Base-by-base conservation (phyloP, 2,113 vertebrate species). In the Ptilonorhynchus violaceus region DNA sequence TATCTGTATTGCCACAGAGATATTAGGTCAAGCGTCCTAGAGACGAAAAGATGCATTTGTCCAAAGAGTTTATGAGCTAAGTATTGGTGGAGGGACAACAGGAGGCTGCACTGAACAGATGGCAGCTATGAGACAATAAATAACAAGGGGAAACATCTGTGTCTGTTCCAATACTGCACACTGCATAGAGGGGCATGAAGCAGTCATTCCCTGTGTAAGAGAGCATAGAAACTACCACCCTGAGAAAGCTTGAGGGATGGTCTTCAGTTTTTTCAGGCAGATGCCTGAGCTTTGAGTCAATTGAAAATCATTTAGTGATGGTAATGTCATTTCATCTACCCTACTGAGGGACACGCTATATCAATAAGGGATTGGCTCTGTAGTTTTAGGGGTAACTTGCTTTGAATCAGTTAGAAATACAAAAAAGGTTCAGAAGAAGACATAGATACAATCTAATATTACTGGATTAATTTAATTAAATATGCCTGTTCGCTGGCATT, bases 81-180 rank as follows among this genome's bases (percentile, higher is more conserved):
- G 33, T 63, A 31, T 76, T 76, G 21, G 52, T 79, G 22, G 52
- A 94, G 49, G 88, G 27, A 85, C 53, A 87, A 68, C 4, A 2
- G 68, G 78, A 92, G 23, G 15, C 46, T 93, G 19, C 28, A 41
- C 9, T 59, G 90, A 93, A 76, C 93, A 95, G 78, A 88, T 88
- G 82, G 88, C 47, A 88, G 30, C 66, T 85, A 37, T 58, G 70
- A 95, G 89, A 88, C 46, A 92, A 55, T 90, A 94, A 96, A 83
- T 93, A 92, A 46, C 67, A 55, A 44, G 55, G 56, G 63, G 78
- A 80, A 92, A 95, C 82, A 96, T 92, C 96, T 93, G 94, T 94
- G 85, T 80, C 30, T 94, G 42, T 91, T 88, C 52, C 92, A 83
- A 44, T 74, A 35, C 59, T 70, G 74, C 66, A 92, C 46, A 55